Conservation (phyloP, 2,888 invertebrate species). For the Dryadula phaetusa region DNA sequence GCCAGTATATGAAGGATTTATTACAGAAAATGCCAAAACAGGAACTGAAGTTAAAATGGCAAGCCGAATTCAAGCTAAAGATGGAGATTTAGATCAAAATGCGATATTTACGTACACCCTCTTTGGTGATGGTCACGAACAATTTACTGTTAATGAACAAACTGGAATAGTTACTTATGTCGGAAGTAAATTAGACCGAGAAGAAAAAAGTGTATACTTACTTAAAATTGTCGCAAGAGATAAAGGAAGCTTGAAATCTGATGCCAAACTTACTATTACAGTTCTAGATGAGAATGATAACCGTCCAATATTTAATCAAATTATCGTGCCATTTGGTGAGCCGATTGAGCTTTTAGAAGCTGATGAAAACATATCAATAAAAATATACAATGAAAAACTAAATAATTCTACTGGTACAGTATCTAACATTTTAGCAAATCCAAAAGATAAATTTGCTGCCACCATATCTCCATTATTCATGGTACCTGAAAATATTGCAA, state of each 20-base stretch:
- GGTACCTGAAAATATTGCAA: conserved; percentile 88
- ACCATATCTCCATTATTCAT: conserved; percentile 85
- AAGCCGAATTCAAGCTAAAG: conserved; percentile 87
- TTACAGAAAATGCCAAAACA: conserved; percentile 90
- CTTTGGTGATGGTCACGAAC: conserved; percentile 89
- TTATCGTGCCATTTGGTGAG: conserved; percentile 88
- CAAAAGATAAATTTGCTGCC: conserved; percentile 70
- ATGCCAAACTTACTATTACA: conserved; percentile 88
- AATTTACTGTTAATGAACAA: conserved; percentile 87
- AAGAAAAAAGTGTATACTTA: conserved; percentile 87
- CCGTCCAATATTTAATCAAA: conserved; percentile 87
- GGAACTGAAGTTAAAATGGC: conserved; percentile 89
- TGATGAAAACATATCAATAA: conserved; percentile 79
- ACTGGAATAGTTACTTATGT: conserved; percentile 86
- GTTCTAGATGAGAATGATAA: conserved; percentile 94
- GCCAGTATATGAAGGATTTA: conserved; percentile 88
- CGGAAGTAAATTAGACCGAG: conserved; percentile 88
- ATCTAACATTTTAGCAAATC: conserved; percentile 64
- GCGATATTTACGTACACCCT: conserved; percentile 88
- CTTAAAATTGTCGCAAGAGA: conserved; percentile 90
- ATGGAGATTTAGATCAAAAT: conserved; percentile 88
- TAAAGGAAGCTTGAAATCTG: conserved; percentile 89
- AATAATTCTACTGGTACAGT: conserved; percentile 60
- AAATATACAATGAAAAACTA: conserved; percentile 74
- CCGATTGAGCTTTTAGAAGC: conserved; percentile 87